Evolutionary conservation across 1,140 invertebrate genomes (phyloP), one percentile per base, ranked within the genome.

Genomic region (Lycorma delicatula): DNA sequence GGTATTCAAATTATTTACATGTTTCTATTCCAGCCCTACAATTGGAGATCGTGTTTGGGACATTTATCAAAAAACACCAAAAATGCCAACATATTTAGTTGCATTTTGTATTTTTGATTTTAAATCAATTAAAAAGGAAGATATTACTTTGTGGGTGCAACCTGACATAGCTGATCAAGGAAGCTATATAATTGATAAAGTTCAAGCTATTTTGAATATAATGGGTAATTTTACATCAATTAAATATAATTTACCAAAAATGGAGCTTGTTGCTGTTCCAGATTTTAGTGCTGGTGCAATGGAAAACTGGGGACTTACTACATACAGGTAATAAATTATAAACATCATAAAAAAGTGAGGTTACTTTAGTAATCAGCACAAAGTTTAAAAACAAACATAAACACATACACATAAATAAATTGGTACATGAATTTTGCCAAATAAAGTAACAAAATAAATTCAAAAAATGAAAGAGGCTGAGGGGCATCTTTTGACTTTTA

Each of bases 31-130:
- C 41, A 44, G 41, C 41, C n/a, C 41, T 20, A 18, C 1, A 16
- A 44, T 44, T 13, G 13, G 74, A 78, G 77, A 70, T 16, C 73
- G 76, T 70, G 70, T 81, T 0, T 75, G 77, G 56, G 80, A 86
- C 62, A 60, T 73, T 1, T 95, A 84, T 66, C 52, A 77, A 1
- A 77, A 73, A 53, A 87, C 85, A 1, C 81, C 88, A 0, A 70
- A 73, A 3, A 96, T 96, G 91, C 90, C 91, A 0, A 91, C 91
- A 0, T 96, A 95, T 61, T 70, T 95, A 2, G 72, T 95, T 9
- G 91, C 91, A 1, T 82, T 93, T 63, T 77, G 90, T 2, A 80
- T 95, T 1, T 87, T 85, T 25, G 84, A 94, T 60, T 93, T 93
- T 54, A 63, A 63, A 11, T 57, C 23, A 34, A 53, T 61, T 0